A percentile compares a stretch with the other conserved stretches of the same genome.
Evolutionary conservation across 2,797 vertebrate species (phyloP).

Genomic region (Cynopterus sphinx): DNA sequence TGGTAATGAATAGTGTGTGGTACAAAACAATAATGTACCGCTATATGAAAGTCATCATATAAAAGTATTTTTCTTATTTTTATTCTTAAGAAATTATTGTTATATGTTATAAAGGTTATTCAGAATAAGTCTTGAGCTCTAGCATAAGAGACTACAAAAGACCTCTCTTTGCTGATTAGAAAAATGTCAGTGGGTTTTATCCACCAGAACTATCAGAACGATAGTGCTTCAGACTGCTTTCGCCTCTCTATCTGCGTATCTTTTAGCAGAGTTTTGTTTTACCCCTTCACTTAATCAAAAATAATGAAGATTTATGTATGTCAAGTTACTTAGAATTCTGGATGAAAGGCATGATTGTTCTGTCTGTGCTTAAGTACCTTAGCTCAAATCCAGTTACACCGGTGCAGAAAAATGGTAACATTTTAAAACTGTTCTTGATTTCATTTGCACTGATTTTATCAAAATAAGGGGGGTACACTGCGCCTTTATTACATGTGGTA

Average conservation of each 20-base stretch:
- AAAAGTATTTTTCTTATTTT: neutral
- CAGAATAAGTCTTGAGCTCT: neutral
- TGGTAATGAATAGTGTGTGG: slow-evolving; percentile 64
- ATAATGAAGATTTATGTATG: slow-evolving; percentile 58
- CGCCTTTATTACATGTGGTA: slow-evolving; percentile 1
- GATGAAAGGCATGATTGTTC: slow-evolving; percentile 63
- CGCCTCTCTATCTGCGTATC: neutral
- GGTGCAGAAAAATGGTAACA: slow-evolving; percentile 61
- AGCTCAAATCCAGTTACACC: slow-evolving; percentile 74
- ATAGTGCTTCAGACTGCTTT: neutral
- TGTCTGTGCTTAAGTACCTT: slow-evolving; percentile 73
- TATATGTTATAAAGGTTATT: neutral
- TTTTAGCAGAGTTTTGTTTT: slow-evolving; percentile 69
- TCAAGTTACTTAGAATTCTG: slow-evolving; percentile 70
- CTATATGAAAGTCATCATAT: neutral
- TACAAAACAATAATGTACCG: slow-evolving; percentile 53
- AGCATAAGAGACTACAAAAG: neutral
- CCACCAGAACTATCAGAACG: neutral
- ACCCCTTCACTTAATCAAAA: slow-evolving; percentile 53
- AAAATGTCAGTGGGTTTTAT: neutral
- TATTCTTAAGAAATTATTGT: neutral
- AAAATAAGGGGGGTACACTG: slow-evolving; percentile 55
- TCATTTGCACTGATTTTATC: slow-evolving; percentile 76
- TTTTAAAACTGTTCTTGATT: slow-evolving; percentile 77
- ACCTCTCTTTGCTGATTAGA: neutral